Base-by-base conservation (phyloP, 2,113 vertebrate species). In the Proterorhinus semilunaris region DNA sequence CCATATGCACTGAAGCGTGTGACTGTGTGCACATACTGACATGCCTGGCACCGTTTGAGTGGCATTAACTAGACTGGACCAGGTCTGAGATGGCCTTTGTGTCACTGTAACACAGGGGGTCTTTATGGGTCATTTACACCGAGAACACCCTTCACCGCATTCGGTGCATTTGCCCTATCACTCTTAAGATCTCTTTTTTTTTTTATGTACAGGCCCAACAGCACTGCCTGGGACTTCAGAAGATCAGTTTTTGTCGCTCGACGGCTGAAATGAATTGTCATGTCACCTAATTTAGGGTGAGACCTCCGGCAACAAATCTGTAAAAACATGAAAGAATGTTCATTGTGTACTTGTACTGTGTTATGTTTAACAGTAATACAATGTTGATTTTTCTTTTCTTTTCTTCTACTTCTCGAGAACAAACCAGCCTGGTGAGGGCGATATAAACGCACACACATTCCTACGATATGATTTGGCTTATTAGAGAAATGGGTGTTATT, bases 121-220 rank as follows among this genome's bases (percentile, higher is more conserved):
- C 74, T 81, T 79, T 79, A 75, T 75, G 74, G 80, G 82, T 87
- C 71, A 87, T 85, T 87, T 85, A 83, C 75, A 72, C n/a, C 51
- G 65, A 52, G 61, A 75, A 75, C 62, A 82, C 70, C 75, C 65
- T 64, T 44, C 12, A 45, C 6, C 58, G 15, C 13, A 10, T 45
- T 5, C 7, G 3, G 36, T 13, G 58, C 42, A n/a, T 15, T 2
- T 61, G 58, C 27, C 17, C 53, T 21, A 11, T n/a, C 4, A 43
- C 11, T 43, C 6, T 43, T 42, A 3, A 43, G 36, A 36, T 15
- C 11, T 43, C 36, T n/a, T 36, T 36, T 36, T 59, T n/a, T n/a
- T 27, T 36, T 59, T 4, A 59, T 59, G 36, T 59, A 6, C 10
- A 42, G 43, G 13, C 27, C 36, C 46, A 46, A 52, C 36, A 67